Evolutionary conservation across 2,797 vertebrate species (phyloP), one percentile per base, ranked within the genome.

Genomic region (Scomberomorus guttatus): DNA sequence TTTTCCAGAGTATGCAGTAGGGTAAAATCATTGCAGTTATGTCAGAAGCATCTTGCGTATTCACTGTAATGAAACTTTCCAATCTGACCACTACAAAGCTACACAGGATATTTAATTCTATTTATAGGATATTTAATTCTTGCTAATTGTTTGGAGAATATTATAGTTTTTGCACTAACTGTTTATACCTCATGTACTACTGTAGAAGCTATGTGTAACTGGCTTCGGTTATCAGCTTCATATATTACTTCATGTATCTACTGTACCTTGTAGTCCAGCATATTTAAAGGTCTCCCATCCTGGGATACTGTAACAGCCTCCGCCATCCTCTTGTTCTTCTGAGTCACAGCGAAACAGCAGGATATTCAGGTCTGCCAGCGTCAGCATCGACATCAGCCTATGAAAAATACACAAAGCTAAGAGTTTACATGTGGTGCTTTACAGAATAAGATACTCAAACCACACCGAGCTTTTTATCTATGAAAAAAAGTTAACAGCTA

Each of bases 281-380:
- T 99, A 99, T 72, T 98, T 98, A 12, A 99, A 89, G 0, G 92
- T 73, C 32, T 96, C 96, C 97, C 98, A 99, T 72, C 96, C 96
- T 8, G 98, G 97, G 82, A 99, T 94, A 60, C 92, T 84, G 80
- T 99, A 99, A 83, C 97, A 97, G 4, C 98, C 98, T 61, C 97
- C 97, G 2, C 98, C 97, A 18, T 99, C 97, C 81, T 99, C 98
- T 46, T 95, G 94, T 59, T 99, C 98, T 84, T 99, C 98, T 5
- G 96, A 83, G 32, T 99, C 96, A 67, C 98, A 99, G 75, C 97
- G 96, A 46, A 98, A 99, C 56, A 99, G 93, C 44, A 99, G 84
- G 63, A 97, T 82, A 24, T 99, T 99, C 78, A 99, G 85, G 65
- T 99, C 98, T 3, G 97, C 94, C 83, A 99, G 82, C 1, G 96